phyloP scores from a whole-genome alignment of 2,888 invertebrate genomes.

The Ophonus ardosiacus region DNA sequence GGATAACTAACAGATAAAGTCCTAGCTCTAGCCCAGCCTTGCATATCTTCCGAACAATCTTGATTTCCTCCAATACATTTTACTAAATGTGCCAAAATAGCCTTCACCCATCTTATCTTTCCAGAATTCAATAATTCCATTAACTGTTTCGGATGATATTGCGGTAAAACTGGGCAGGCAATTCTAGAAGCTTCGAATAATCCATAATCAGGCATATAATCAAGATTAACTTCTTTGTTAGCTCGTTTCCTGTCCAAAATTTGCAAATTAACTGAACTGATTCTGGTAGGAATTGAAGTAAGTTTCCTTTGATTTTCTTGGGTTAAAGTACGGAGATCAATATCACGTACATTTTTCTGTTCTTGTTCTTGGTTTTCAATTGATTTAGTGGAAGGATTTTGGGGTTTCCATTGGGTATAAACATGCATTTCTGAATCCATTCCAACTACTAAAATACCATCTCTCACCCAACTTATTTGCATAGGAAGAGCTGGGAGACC shows the following conservation, averaged over 20 bases:
- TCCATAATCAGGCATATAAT: constrained; percentile 95
- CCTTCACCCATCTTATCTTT: constrained; percentile 98
- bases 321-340: constrained; percentile 83
- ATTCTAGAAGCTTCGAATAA: constrained; percentile 98
- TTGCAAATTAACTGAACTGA: constrained; percentile 90
- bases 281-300: constrained; percentile 88
- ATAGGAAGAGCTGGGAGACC: constrained; percentile 97
- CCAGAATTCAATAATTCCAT: constrained; percentile 99
- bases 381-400: constrained; percentile 72
- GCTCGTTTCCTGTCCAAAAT: constrained; percentile 84
- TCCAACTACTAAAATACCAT: constrained; percentile 97
- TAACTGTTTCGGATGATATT: constrained; percentile 99
- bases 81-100: constrained; percentile 97
- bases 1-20: constrained; percentile 93
- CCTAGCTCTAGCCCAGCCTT: constrained; percentile 91
- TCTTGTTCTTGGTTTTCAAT: constrained; percentile 83
- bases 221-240: constrained; percentile 76
- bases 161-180: constrained; percentile 98
- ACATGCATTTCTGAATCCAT: constrained; percentile 99
- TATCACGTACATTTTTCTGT: constrained; percentile 85
- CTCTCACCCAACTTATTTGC: constrained; percentile 99
- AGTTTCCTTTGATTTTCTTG: constrained; percentile 82
- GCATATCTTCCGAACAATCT: constrained; percentile 76
- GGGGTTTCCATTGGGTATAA: constrained; percentile 98
- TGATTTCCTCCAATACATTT: constrained; percentile 81